Percentiles rank a stretch among this genome's conserved stretches.
Evolutionary conservation across 2,797 vertebrate genomes (phyloP).

Genomic region (Enteromius paludinosus): DNA sequence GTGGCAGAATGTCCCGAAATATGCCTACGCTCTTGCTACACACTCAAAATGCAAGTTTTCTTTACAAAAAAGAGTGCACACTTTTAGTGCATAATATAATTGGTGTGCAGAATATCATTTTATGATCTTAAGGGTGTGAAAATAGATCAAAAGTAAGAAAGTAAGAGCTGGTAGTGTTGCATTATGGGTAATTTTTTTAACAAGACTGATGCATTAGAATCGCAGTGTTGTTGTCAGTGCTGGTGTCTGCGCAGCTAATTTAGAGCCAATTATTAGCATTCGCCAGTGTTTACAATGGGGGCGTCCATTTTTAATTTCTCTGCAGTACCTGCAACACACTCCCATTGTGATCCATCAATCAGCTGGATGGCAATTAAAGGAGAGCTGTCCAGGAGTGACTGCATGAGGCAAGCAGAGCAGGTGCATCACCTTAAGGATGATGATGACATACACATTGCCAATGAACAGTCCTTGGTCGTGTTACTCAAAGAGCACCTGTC

Average conservation of each 20-base stretch:
- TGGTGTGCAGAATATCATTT: background rate
- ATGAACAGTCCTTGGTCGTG: slow-evolving; percentile 55
- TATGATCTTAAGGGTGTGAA: background rate
- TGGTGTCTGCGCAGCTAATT: slow-evolving; percentile 48
- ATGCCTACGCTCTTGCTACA: background rate
- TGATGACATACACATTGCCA: slow-evolving; percentile 55
- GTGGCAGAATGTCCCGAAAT: background rate
- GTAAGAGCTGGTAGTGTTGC: background rate
- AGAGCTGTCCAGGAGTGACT: slow-evolving; percentile 69
- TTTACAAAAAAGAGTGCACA: background rate
- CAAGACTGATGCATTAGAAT: slow-evolving; percentile 51
- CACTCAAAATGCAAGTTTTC: background rate
- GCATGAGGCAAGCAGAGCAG: slow-evolving; percentile 59
- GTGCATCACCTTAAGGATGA: slow-evolving; percentile 65
- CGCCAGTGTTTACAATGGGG: slow-evolving; percentile 53
- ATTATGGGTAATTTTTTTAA: background rate
- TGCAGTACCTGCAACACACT: slow-evolving; percentile 49
- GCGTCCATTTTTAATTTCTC: slow-evolving; percentile 56
- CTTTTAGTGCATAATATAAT: background rate
- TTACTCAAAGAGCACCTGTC: slow-evolving; percentile 59
- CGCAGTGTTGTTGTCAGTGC: slow-evolving; percentile 30
- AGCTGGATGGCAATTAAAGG: slow-evolving; percentile 74
- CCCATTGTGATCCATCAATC: slow-evolving; percentile 68
- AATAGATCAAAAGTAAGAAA: background rate
- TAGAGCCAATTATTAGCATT: slow-evolving; percentile 56